Evolutionary conservation across 2,797 vertebrate genomes (phyloP).

Genomic region (Dromococcyx pavoninus): DNA sequence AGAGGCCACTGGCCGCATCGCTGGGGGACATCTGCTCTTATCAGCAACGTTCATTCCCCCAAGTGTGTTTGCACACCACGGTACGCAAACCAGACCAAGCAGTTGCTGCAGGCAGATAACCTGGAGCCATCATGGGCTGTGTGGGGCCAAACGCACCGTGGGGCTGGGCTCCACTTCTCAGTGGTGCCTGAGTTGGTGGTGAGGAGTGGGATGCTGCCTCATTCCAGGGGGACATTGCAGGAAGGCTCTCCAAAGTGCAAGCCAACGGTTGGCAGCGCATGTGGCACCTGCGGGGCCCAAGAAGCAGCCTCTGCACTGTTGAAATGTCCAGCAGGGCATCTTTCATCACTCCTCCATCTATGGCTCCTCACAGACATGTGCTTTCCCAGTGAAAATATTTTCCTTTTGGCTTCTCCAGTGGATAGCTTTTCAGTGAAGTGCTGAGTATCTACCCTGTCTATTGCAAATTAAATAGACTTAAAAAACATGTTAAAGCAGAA

Average conservation of each 20-base stretch:
- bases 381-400: neutral
- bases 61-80: rapidly evolving
- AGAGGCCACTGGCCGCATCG: rapidly evolving
- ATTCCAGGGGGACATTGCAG: neutral
- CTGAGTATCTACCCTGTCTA: neutral
- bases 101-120: neutral
- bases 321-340: rapidly evolving
- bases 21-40: neutral
- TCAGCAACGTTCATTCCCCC: rapidly evolving
- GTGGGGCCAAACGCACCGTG: rapidly evolving
- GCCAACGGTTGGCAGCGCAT: neutral
- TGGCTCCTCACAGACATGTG: neutral
- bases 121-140: rapidly evolving
- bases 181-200: rapidly evolving
- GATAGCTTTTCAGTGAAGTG: neutral
- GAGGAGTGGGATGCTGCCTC: neutral
- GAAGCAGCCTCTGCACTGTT: neutral
- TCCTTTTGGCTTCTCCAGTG: neutral
- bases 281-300: neutral
- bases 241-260: neutral
- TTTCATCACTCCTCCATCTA: neutral
- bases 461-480: neutral
- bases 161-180: neutral
- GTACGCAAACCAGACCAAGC: neutral
- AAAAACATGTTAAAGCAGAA: neutral